Conservation (phyloP, 2,888 invertebrate species). For the Neoascia interrupta region DNA sequence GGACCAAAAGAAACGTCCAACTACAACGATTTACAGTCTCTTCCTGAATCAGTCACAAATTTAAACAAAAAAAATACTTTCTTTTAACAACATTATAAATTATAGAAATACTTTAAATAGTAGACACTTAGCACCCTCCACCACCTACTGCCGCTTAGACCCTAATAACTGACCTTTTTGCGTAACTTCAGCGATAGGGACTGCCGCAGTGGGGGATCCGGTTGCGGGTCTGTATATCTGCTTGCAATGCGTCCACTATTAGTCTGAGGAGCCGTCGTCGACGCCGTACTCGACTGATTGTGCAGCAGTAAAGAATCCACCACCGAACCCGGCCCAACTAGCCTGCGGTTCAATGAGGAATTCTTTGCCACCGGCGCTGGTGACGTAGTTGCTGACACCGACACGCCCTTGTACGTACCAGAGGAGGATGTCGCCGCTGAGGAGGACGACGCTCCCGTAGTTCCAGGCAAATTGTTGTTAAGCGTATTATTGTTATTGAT, state of each 20-base stretch:
- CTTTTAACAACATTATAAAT: conserved; percentile 12
- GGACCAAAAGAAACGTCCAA: neutral
- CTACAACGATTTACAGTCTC: conserved; percentile 34
- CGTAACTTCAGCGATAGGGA: conserved; percentile 76
- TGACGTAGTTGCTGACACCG: conserved; percentile 63
- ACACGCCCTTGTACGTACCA: conserved; percentile 27
- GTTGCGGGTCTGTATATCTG: conserved; percentile 67
- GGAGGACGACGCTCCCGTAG: conserved; percentile 29
- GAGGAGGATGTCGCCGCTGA: conserved; percentile 28
- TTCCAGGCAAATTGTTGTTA: conserved; percentile 53
- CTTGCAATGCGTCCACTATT: conserved; percentile 69
- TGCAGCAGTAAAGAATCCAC: conserved; percentile 59
- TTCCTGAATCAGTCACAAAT: conserved; percentile 20
- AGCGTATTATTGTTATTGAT: conserved; percentile 57
- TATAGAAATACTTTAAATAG: conserved; percentile 27
- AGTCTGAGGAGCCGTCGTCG: too few relatives aligned
- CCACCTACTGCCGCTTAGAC: conserved; percentile 62
- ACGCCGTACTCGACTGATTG: conserved; percentile 57
- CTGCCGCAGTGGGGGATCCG: conserved; percentile 72
- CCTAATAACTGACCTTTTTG: conserved; percentile 79
- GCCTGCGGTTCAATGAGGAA: conserved; percentile 66
- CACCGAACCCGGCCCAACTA: conserved; percentile 58
- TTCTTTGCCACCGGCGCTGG: conserved; percentile 67
- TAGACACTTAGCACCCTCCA: conserved; percentile 6
- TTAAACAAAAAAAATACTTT: neutral